Evolutionary conservation across 2,113 vertebrate genomes (phyloP), one percentile per base, ranked within the genome.

Genomic region (Conger conger): DNA sequence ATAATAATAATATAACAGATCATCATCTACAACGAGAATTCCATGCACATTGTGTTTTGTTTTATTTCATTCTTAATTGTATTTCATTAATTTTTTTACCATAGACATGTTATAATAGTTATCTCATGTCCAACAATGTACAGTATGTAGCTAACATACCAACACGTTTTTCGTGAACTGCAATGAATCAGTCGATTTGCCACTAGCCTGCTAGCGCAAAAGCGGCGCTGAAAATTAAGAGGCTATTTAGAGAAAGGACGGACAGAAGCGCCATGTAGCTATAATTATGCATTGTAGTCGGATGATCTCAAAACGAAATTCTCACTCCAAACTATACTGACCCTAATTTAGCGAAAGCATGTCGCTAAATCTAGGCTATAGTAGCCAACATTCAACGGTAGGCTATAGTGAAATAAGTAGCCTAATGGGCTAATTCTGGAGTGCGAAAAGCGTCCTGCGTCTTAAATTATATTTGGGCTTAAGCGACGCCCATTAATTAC

Each of bases 401-500:
- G 16, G 53, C 54, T 38, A 82, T 53, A 42, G 80, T 77, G 33
- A 81, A 45, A 83, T 68, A 45, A 57, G 15, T 57, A 42, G 40
- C 40, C 40, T 42, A 16, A 30, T 9, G 9, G 4, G 40, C 37
- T 53, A 79, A 16, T 73, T 54, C 23, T 42, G 73, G 20, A 35
- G n/a, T 36, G n/a, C 53, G 50, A 68, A 84, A 84, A 38, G 40
- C 40, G 16, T 60, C 57, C 17, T 68, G 37, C 79, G 16, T 45
- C 9, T 81, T 57, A 30, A 57, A 54, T 81, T 37, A 77, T 81
- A 76, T 76, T 42, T 85, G 20, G 68, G 38, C 9, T 73, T 84
- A 68, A 84, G 54, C 60, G 83, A 80, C 54, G 83, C 35, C 77
- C 40, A 85, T 76, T 42, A 80, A 80, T 42, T 30, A 68, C 9